Conservation (phyloP, 2,888 invertebrate species). For the Heterodera filipjevi region DNA sequence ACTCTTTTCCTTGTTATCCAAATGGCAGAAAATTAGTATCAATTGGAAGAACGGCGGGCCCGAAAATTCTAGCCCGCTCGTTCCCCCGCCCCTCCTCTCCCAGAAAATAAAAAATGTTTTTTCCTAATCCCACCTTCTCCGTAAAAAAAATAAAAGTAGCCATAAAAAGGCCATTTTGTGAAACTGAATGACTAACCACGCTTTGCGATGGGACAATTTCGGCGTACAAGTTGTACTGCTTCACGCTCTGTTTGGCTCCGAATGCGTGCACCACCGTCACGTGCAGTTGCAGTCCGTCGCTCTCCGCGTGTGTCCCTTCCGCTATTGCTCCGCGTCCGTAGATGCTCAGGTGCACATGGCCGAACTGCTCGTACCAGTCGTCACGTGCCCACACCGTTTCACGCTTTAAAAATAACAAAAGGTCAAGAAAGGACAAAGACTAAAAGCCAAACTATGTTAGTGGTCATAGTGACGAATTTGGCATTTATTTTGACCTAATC, state of each 20-base stretch:
- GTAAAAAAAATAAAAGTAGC: too few species aligned
- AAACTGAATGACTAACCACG: slow-evolving; percentile 17
- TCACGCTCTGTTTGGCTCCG: slow-evolving; percentile 45
- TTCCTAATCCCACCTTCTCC: too few species aligned
- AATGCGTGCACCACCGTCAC: slow-evolving; percentile 51
- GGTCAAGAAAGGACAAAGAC: too few species aligned
- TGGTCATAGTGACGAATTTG: not conserved
- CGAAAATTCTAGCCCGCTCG: too few species aligned
- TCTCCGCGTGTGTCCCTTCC: slow-evolving; percentile 75
- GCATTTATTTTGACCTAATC: too few species aligned
- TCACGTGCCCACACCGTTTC: slow-evolving; percentile 42
- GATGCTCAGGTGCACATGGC: slow-evolving; percentile 51
- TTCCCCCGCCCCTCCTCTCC: too few species aligned
- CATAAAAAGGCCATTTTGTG: too few species aligned
- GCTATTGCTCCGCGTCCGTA: slow-evolving; percentile 76
- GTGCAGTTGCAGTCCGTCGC: slow-evolving; percentile 77
- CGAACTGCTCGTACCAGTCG: slow-evolving; percentile 54
- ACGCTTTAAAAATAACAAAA: not conserved
- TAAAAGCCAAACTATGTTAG: too few species aligned
- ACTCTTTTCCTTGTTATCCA: too few species aligned
- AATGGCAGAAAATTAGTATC: too few species aligned
- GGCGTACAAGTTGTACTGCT: slow-evolving; percentile 52
- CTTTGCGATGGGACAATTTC: slow-evolving; percentile 37
- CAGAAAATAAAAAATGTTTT: too few species aligned
- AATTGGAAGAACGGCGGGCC: too few species aligned